Conservation (phyloP, 1,140 invertebrate genomes). For the Euwallacea fornicatus region DNA sequence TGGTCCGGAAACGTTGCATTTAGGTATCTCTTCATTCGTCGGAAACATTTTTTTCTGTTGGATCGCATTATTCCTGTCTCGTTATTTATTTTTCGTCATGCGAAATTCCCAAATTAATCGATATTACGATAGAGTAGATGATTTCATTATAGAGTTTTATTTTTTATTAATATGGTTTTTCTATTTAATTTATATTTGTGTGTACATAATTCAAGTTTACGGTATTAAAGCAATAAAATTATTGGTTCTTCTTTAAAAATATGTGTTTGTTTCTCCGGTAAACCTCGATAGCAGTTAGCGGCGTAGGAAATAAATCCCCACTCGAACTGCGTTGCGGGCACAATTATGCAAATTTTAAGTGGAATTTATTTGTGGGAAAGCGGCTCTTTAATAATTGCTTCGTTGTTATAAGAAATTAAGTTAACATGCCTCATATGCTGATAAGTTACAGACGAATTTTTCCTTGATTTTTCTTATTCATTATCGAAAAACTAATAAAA, state of each 20-base stretch:
- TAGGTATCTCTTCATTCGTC: background rate
- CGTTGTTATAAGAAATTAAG: too few relatives aligned
- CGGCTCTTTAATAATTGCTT: too few relatives aligned
- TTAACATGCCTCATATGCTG: too few relatives aligned
- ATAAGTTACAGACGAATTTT: too few relatives aligned
- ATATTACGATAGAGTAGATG: background rate
- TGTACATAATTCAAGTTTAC: conserved; percentile 41
- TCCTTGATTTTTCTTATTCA: too few relatives aligned
- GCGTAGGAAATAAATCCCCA: too few relatives aligned
- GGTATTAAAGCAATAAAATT: conserved; percentile 47
- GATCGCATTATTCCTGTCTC: background rate
- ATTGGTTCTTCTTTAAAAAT: conserved; percentile 39
- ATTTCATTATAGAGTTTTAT: background rate
- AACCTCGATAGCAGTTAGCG: too few relatives aligned
- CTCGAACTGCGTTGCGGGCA: too few relatives aligned
- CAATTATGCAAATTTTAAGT: too few relatives aligned
- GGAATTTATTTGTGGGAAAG: too few relatives aligned
- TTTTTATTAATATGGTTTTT: conserved; percentile 45
- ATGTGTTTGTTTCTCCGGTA: conserved; percentile 6
- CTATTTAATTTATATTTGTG: conserved; percentile 45
- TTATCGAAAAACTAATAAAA: too few relatives aligned
- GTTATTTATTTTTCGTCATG: background rate
- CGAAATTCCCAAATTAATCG: background rate
- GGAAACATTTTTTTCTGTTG: background rate
- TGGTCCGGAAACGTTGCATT: background rate